These are phyloP conservation scores for Dendronephthya gigantea DNA, from an alignment of 64 coral and sea anemone genomes.

Conservation along the genomic window DNA sequence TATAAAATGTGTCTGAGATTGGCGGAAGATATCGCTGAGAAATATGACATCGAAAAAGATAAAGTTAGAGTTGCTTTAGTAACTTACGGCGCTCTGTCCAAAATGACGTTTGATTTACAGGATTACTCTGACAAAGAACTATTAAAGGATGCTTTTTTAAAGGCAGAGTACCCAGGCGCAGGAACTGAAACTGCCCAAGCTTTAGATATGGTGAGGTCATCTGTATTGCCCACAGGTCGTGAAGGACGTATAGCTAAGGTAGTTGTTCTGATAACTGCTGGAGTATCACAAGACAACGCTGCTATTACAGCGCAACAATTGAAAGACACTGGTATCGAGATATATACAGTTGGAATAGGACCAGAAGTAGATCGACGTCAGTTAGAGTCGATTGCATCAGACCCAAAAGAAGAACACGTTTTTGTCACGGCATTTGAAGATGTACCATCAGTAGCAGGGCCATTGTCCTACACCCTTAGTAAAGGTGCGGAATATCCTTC, in stretches of 20 bases:
- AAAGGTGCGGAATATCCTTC: background rate
- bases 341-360: background rate
- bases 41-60: background rate
- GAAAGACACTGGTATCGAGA: background rate
- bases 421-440: background rate
- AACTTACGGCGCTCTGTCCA: background rate
- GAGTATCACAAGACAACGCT: background rate
- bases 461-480: background rate
- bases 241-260: background rate
- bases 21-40: background rate
- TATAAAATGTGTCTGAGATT: background rate
- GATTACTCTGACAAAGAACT: slow-evolving; percentile 9
- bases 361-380: slow-evolving; percentile 2
- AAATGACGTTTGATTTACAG: slow-evolving; percentile 14
- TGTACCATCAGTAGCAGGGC: background rate
- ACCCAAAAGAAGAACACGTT: background rate
- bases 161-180: background rate
- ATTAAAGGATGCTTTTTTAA: background rate
- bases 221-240: background rate
- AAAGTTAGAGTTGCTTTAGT: background rate
- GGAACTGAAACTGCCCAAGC: background rate
- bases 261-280: background rate
- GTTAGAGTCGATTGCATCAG: background rate
- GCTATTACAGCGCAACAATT: background rate
- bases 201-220: background rate